Conservation (phyloP, 2,797 vertebrate genomes). For the Neosilurus hyrtlii region DNA sequence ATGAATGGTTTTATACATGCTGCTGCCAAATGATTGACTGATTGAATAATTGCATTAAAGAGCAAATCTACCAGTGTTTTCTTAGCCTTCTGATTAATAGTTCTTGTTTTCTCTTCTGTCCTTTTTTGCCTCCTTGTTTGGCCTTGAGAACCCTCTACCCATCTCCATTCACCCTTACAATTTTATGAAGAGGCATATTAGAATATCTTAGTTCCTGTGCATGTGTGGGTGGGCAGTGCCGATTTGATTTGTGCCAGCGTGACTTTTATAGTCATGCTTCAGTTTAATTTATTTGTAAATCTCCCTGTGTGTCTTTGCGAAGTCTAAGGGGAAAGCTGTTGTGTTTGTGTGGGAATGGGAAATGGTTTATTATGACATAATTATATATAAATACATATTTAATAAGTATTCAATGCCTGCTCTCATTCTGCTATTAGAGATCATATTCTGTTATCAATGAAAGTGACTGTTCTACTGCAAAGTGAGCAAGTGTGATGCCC, state of each 20-base stretch:
- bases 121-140: conserved; percentile 8
- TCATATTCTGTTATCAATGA: neutral
- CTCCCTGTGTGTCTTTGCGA: neutral
- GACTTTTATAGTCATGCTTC: conserved; percentile 49
- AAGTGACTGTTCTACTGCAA: neutral
- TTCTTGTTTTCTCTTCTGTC: conserved; percentile 25
- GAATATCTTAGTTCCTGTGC: conserved; percentile 43
- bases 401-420: neutral
- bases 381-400: conserved; percentile 14
- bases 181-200: conserved; percentile 39
- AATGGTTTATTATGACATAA: conserved; percentile 4
- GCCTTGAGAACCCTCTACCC: conserved; percentile 27
- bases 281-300: conserved; percentile 41
- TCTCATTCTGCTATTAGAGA: neutral
- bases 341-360: neutral
- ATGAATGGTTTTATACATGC: no score
- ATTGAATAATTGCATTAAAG: no score
- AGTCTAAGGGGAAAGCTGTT: neutral
- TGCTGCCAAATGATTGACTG: no score
- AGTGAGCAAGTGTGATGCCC: neutral
- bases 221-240: conserved; percentile 37
- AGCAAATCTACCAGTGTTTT: neutral
- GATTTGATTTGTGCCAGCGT: conserved; percentile 40
- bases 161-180: neutral
- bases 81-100: conserved; percentile 29